These are phyloP conservation scores for Hapalemur alaotrensis DNA, from an alignment of 2,797 vertebrate genomes.

Conservation along the genomic window DNA sequence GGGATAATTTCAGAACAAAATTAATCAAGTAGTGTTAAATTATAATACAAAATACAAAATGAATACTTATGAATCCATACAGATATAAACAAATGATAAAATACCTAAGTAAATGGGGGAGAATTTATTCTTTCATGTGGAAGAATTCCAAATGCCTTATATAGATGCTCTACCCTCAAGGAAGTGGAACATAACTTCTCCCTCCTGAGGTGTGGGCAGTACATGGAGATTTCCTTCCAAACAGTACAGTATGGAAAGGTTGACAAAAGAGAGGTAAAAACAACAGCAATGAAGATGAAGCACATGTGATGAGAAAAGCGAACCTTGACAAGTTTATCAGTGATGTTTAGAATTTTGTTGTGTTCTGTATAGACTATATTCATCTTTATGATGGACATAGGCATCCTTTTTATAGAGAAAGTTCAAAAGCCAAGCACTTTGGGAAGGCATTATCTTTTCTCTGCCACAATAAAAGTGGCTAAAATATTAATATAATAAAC, in stretches of 20 bases:
- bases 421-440: neutral
- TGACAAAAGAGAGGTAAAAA: neutral
- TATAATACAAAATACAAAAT: neutral
- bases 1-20: neutral
- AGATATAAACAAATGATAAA: neutral
- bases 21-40: neutral
- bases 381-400: neutral
- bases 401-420: neutral
- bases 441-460: neutral
- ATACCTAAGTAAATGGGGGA: neutral
- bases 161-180: fast-evolving
- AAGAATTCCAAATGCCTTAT: neutral
- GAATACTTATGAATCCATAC: neutral
- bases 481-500: neutral
- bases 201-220: neutral
- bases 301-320: neutral
- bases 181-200: fast-evolving
- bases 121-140: neutral
- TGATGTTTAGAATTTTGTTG: neutral
- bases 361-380: neutral
- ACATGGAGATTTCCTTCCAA: neutral
- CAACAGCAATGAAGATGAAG: neutral
- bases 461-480: neutral
- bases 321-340: neutral
- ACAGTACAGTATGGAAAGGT: fast-evolving